Evolutionary conservation across 2,888 invertebrate genomes (phyloP).

Genomic region (Ephialtes manifestator): DNA sequence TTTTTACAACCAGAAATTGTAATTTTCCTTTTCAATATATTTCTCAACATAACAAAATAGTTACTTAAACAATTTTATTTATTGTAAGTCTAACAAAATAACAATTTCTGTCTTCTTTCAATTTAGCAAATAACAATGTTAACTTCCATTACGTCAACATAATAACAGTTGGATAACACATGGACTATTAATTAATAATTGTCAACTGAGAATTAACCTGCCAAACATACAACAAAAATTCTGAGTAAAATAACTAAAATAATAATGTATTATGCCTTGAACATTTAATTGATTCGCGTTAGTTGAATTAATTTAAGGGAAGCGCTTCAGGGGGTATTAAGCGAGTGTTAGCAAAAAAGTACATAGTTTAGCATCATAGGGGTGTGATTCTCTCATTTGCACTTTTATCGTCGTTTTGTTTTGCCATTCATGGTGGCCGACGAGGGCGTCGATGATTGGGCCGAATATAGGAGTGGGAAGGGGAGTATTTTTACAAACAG

Average conservation of each 20-base stretch:
- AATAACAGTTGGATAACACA: too few relatives aligned
- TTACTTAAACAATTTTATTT: too few relatives aligned
- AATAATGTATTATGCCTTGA: not conserved
- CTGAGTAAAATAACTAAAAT: not conserved
- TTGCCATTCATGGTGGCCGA: slow-evolving; percentile 17
- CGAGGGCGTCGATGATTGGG: not conserved
- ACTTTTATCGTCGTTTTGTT: slow-evolving; percentile 28
- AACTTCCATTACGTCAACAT: too few relatives aligned
- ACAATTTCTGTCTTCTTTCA: too few relatives aligned
- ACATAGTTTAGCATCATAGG: not conserved
- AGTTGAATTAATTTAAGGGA: not conserved
- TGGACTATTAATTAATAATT: too few relatives aligned
- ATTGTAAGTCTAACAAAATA: too few relatives aligned
- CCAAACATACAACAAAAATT: too few relatives aligned
- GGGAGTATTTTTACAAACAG: not conserved
- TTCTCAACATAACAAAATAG: too few relatives aligned
- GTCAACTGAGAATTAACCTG: too few relatives aligned
- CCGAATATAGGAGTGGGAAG: not conserved
- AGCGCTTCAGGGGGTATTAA: not conserved
- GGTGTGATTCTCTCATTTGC: not conserved
- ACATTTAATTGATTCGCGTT: not conserved
- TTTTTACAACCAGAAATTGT: too few relatives aligned
- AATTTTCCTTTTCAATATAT: too few relatives aligned
- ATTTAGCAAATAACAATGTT: too few relatives aligned
- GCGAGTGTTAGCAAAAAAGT: not conserved